These are phyloP conservation scores for Himalopsyche japonica DNA, from an alignment of 2,888 invertebrate genomes.

Conservation along the genomic window DNA sequence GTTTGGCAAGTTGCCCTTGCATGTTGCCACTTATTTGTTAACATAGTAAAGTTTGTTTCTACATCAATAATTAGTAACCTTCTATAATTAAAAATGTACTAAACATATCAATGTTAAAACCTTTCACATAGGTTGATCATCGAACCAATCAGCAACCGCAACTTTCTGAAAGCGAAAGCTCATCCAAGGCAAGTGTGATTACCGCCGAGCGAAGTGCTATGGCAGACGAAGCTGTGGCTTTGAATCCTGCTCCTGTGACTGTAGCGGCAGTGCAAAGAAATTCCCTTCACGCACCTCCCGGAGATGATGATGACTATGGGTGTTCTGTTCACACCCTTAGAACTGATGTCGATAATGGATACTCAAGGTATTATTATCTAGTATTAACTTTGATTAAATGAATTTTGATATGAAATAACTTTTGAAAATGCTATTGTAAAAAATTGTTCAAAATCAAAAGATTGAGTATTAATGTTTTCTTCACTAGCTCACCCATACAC, in stretches of 20 bases:
- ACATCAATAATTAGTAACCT: not conserved
- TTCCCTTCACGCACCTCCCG: not conserved
- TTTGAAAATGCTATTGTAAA: too few relatives aligned
- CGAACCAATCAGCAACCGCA: conserved; percentile 35
- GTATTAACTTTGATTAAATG: not conserved
- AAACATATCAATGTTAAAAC: not conserved
- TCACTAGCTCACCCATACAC: too few relatives aligned
- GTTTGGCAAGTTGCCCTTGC: too few relatives aligned
- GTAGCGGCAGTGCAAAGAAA: not conserved
- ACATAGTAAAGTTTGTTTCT: not conserved
- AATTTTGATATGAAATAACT: too few relatives aligned
- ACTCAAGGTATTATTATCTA: conserved; percentile 30
- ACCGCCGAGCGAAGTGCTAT: not conserved
- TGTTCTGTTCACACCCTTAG: conserved; percentile 17
- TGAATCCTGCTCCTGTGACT: not conserved
- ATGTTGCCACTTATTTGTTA: not conserved
- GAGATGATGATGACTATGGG: conserved; percentile 13
- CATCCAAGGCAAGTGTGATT: conserved; percentile 2
- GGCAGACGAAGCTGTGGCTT: not conserved
- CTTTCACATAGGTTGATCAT: conserved; percentile 30
- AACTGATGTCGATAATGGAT: conserved; percentile 36
- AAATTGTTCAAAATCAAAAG: too few relatives aligned
- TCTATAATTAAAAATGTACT: not conserved
- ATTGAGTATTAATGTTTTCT: too few relatives aligned
- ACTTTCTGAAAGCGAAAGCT: not conserved